phyloP scores from a whole-genome alignment of 2,888 invertebrate species.

The Leptinotarsa rubiginosa region DNA sequence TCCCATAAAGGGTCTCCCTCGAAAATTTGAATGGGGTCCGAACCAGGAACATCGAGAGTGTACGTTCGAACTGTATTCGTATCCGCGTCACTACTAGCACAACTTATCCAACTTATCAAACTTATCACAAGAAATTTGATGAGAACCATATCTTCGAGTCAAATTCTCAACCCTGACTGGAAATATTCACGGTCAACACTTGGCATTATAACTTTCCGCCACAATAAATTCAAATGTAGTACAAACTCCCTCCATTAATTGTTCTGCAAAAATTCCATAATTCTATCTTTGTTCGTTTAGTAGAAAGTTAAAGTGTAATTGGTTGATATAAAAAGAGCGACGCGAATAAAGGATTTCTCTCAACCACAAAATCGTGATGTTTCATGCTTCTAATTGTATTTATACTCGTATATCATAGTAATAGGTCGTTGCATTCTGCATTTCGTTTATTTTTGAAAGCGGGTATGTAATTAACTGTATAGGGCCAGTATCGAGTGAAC shows the following conservation, averaged over 20 bases:
- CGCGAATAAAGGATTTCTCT: slow-evolving; percentile 38
- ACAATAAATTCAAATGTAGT: slow-evolving; percentile 61
- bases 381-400: slow-evolving; percentile 35
- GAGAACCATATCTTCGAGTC: slow-evolving; percentile 51
- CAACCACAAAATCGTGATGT: slow-evolving; percentile 43
- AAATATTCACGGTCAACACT: slow-evolving; percentile 47
- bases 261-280: slow-evolving; percentile 49
- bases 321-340: slow-evolving; percentile 33
- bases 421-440: slow-evolving; percentile 11
- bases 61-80: slow-evolving; percentile 66
- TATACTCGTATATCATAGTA: slow-evolving; percentile 19
- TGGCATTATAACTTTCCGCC: slow-evolving; percentile 57
- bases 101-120: slow-evolving; percentile 30
- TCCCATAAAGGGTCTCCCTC: slow-evolving; percentile 66
- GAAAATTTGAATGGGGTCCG: slow-evolving; percentile 70
- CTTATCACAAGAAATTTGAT: slow-evolving; percentile 39
- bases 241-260: slow-evolving; percentile 53
- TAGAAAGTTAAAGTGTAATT: slow-evolving; percentile 41
- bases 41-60: slow-evolving; percentile 71
- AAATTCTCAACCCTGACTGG: slow-evolving; percentile 55
- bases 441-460: slow-evolving; percentile 14
- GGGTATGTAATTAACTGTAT: background rate
- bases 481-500: background rate
- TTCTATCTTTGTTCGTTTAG: slow-evolving; percentile 46
- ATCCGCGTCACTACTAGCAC: slow-evolving; percentile 33